Base-by-base conservation (phyloP, 2,797 vertebrate genomes). In the Propithecus deckenii region DNA sequence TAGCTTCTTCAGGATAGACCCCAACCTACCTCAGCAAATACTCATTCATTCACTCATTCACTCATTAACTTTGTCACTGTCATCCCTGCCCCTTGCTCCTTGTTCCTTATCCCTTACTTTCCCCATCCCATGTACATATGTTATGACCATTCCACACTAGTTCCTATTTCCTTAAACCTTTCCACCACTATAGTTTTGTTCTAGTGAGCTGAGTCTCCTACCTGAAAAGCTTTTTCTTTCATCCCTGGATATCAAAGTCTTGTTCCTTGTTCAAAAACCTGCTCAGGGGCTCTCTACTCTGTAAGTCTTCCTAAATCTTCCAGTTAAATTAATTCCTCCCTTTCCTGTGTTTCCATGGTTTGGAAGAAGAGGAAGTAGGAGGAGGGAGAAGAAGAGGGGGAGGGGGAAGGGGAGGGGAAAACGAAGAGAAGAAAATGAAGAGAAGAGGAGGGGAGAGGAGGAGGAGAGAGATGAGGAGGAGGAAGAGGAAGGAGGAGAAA, bases 261-360 rank as follows among this genome's bases (percentile, higher is more conserved):
- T 32, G 5, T 2, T 50, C 15, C 28, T 71, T 92, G 32, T 48
- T 92, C 8, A 79, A 84, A 30, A 63, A 30, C 25, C 28, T 69
- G 1, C 14, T 69, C 43, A 72, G 15, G 5, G 48, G 3, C 6
- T 95, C 9, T 94, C 14, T 7, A 78, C 7, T 67, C 5, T 65
- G 1, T 71, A 86, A 55, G 6, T 90, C 78, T 90, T 92, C 48
- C 59, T 95, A 79, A 93, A 80, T 71, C 30, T 88, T 92, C 7
- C 71, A 83, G 17, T 90, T 96, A 85, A 89, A 65, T 75, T 2
- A 65, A 86, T 59, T 78, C 43, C 65, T 89, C n/a, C 23, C 38
- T 72, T 65, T 86, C 59, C 35, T 25, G 7, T 91, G 55, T 78
- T 95, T 93, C 15, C 52, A 72, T 67, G 41, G n/a, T 79, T 55